Percentiles rank a stretch among this genome's conserved stretches.
Evolutionary conservation across 2,888 invertebrate species (phyloP).

Genomic region (Ernsta delagoae): DNA sequence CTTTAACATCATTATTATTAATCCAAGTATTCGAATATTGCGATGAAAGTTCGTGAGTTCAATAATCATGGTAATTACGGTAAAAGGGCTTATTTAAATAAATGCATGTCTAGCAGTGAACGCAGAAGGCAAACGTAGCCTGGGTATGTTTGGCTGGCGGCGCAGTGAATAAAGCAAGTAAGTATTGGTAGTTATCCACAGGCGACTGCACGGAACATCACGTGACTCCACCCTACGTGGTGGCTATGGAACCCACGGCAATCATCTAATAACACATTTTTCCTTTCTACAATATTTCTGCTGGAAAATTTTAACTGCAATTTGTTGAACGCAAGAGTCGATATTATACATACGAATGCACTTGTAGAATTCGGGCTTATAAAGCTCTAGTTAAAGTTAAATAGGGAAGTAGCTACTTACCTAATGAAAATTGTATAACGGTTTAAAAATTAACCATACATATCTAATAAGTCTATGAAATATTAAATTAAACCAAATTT

Average conservation of each 20-base stretch:
- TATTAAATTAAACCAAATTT: too few species aligned
- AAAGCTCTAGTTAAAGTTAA: too few species aligned
- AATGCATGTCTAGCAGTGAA: conserved; percentile 58
- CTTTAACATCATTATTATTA: too few species aligned
- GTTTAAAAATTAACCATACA: too few species aligned
- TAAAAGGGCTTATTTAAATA: conserved; percentile 61
- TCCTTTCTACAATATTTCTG: conserved; percentile 9
- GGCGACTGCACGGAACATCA: conserved; percentile 65
- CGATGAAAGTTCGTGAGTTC: conserved; percentile 54
- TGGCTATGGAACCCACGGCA: conserved; percentile 37
- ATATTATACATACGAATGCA: not conserved
- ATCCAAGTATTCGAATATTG: conserved; percentile 47
- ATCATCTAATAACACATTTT: conserved; percentile 31
- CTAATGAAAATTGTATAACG: too few species aligned
- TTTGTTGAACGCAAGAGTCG: not conserved
- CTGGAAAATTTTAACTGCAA: conserved; percentile 15
- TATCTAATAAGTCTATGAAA: too few species aligned
- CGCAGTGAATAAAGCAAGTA: conserved; percentile 46
- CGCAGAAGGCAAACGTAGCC: conserved; percentile 45
- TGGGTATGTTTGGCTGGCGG: conserved; percentile 56
- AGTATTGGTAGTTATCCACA: conserved; percentile 65
- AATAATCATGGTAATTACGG: conserved; percentile 60
- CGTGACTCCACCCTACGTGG: conserved; percentile 57
- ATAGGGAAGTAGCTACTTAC: too few species aligned
- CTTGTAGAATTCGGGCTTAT: not conserved